Percentiles rank a stretch among this genome's conserved stretches.
Conservation (phyloP, 2,113 vertebrate genomes). For the Sorex fumeus region DNA sequence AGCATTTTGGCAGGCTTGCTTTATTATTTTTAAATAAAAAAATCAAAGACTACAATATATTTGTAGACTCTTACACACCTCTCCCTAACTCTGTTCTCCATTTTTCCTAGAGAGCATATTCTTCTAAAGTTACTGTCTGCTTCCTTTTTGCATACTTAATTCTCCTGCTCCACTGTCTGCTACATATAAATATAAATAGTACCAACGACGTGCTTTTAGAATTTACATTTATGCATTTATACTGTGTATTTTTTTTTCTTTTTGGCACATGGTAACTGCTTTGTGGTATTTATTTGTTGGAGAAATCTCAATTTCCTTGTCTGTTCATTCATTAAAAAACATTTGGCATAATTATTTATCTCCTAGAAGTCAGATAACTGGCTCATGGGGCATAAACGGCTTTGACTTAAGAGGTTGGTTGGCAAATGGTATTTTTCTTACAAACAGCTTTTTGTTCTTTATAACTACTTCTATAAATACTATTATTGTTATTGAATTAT, state of each 20-base stretch:
- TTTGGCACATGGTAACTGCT: background rate
- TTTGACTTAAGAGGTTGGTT: background rate
- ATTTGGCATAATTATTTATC: background rate
- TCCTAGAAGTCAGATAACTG: background rate
- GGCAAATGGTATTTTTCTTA: background rate
- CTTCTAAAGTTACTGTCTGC: slow-evolving; percentile 31
- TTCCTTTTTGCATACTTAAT: slow-evolving; percentile 37
- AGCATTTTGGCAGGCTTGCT: slow-evolving; percentile 5
- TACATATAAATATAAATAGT: background rate
- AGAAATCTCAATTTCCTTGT: background rate
- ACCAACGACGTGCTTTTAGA: background rate
- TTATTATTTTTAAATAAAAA: slow-evolving; percentile 46
- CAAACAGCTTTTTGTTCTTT: background rate
- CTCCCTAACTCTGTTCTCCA: background rate
- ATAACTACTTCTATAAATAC: background rate
- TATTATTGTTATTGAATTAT: background rate
- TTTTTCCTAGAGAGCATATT: background rate
- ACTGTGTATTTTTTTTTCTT: background rate
- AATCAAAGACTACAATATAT: background rate
- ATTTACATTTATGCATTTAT: background rate
- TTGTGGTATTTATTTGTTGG: slow-evolving; percentile 17
- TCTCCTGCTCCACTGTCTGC: background rate
- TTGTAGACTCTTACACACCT: background rate
- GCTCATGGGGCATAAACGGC: background rate
- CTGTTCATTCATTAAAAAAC: background rate